A percentile compares a stretch with the other conserved stretches of the same genome.
These are phyloP conservation scores for Caenorhabditis plicata DNA, from an alignment of 2,888 invertebrate genomes.

Conservation along the genomic window DNA sequence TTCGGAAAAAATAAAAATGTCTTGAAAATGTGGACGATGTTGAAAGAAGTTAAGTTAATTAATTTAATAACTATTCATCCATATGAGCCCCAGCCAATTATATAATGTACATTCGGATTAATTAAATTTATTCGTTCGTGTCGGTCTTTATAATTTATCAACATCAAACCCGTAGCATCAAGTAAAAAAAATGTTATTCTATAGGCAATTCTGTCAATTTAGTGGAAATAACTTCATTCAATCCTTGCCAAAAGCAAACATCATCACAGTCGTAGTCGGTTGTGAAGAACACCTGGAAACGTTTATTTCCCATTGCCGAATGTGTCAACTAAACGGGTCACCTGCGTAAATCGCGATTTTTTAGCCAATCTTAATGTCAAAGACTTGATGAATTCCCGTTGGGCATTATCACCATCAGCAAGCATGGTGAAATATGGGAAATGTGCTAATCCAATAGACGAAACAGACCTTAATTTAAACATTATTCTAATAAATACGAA, in stretches of 20 bases:
- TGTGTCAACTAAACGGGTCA: too few relatives aligned
- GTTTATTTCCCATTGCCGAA: too few relatives aligned
- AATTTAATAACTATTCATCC: background rate
- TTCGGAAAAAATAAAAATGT: background rate
- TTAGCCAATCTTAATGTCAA: slow-evolving; percentile 23
- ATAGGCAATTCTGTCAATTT: slow-evolving; percentile 12
- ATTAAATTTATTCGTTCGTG: slow-evolving; percentile 2
- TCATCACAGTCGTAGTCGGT: slow-evolving; percentile 42
- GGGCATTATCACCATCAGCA: slow-evolving; percentile 29
- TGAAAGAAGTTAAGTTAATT: background rate
- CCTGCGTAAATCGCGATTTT: slow-evolving; percentile 20
- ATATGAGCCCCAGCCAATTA: background rate
- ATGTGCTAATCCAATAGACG: slow-evolving; percentile 28
- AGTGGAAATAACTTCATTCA: slow-evolving; percentile 23
- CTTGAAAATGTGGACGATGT: too few relatives aligned
- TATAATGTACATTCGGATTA: slow-evolving; percentile 2
- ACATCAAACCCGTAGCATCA: background rate
- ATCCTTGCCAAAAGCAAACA: slow-evolving; percentile 28
- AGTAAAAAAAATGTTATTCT: background rate
- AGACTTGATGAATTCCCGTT: slow-evolving; percentile 26
- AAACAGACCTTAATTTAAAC: slow-evolving; percentile 19
- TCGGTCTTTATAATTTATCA: background rate
- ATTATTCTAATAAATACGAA: background rate
- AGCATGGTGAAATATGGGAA: slow-evolving; percentile 39
- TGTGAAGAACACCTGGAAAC: slow-evolving; percentile 38